Evolutionary conservation across 1,140 invertebrate species (phyloP), one percentile per base, ranked within the genome.

Genomic region (Dendroctonus valens): DNA sequence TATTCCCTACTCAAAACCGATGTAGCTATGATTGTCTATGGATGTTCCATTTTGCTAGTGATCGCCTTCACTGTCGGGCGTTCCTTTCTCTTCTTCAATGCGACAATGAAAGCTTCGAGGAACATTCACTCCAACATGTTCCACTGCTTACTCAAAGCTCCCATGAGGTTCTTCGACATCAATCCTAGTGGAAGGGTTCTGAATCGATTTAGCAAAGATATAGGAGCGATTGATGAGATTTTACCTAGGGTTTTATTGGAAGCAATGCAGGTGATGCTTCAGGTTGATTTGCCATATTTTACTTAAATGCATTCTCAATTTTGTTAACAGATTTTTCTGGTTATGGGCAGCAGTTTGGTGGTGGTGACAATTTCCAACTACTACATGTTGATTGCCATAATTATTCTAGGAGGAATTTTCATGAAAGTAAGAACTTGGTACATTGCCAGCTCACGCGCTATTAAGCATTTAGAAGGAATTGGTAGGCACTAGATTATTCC

Each of bases 51-150:
- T 9, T 59, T 76, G 5, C 51, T 60, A 7, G 69, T 75, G 5
- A 71, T 82, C 5, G 57, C 83, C 0, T 54, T 81, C 5, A 78
- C 80, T 6, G 37, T 82, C 14, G 57, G 77, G 0, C 70, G 86
- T 62, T 85, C 84, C 4, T 81, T 87, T 37, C 78, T 86, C 46
- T 94, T 92, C 78, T 93, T 94, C 78, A 85, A 85, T 69, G 80
- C 91, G 7, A 76, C 84, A 71, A 89, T 93, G 84, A 87, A 83
- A 6, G 83, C 92, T 0, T 93, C 91, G 0, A 83, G 84, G 59
- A 87, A 83, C 49, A 80, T 96, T 7, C 94, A 97, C 75, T 87
- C 91, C 72, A 80, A 79, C 0, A 95, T 96, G 91, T 96, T 79
- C 55, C 53, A 70, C 67, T 65, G 64, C 7, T 64, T 81, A 50